phyloP scores from a whole-genome alignment of 2,113 vertebrate genomes.

The Lampris incognitus region DNA sequence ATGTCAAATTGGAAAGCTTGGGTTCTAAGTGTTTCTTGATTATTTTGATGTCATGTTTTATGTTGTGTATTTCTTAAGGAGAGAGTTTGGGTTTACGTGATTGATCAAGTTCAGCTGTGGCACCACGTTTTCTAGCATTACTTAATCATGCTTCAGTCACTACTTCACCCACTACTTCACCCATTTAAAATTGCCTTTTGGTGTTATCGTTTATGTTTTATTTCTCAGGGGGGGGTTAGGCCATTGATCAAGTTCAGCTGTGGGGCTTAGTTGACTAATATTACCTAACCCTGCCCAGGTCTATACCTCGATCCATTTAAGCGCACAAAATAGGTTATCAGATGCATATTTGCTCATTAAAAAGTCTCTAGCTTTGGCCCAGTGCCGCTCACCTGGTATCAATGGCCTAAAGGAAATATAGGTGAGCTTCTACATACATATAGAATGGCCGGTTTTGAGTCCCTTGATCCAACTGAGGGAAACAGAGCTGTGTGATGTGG shows the following conservation, averaged over 20 bases:
- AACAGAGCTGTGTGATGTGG: slow-evolving; percentile 19
- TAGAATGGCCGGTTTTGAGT: slow-evolving; percentile 21
- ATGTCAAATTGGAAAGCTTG: slow-evolving; percentile 7
- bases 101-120: slow-evolving; percentile 46
- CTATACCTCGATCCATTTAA: slow-evolving; percentile 28
- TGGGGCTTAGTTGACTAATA: not conserved
- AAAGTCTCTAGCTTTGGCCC: slow-evolving; percentile 20
- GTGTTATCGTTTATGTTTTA: not conserved
- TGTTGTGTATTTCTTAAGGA: slow-evolving; percentile 29
- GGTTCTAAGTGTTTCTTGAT: slow-evolving; percentile 11
- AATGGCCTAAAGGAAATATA: slow-evolving; percentile 34
- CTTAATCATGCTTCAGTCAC: slow-evolving; percentile 24
- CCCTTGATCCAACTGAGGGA: slow-evolving; percentile 17
- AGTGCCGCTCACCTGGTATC: slow-evolving; percentile 7
- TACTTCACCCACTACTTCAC: not conserved
- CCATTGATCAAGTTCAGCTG: not conserved
- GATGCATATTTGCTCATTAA: slow-evolving; percentile 32
- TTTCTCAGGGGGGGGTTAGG: not conserved
- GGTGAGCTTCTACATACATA: slow-evolving; percentile 23
- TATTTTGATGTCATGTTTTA: slow-evolving; percentile 26
- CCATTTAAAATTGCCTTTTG: not conserved
- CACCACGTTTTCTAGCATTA: slow-evolving; percentile 31
- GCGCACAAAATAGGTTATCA: slow-evolving; percentile 1
- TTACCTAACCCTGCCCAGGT: not conserved
- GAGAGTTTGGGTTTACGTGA: slow-evolving; percentile 33